Conservation (phyloP, 1,140 invertebrate species). For the Andrena cerasifolii region DNA sequence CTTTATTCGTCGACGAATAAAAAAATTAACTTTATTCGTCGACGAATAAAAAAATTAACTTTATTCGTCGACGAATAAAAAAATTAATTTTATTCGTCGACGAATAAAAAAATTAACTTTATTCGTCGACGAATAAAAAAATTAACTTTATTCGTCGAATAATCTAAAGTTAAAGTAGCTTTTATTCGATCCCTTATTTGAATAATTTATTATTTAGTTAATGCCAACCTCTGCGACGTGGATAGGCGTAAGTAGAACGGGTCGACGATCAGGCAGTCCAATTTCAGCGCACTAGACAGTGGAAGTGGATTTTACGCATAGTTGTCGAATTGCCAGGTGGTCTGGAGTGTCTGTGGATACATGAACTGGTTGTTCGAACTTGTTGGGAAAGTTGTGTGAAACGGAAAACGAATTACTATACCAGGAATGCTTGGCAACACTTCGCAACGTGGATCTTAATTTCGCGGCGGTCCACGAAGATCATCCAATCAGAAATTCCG, state of each 20-base stretch:
- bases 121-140: too few species aligned
- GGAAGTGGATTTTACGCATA: not conserved
- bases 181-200: too few species aligned
- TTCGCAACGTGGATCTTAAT: slow-evolving; percentile 1
- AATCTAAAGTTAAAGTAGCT: too few species aligned
- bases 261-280: not conserved
- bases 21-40: too few species aligned
- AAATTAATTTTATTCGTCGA: too few species aligned
- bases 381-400: slow-evolving; percentile 13
- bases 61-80: too few species aligned
- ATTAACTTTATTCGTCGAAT: too few species aligned
- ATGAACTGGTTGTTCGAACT: slow-evolving; percentile 50
- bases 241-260: slow-evolving; percentile 3
- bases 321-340: slow-evolving; percentile 49
- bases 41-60: too few species aligned
- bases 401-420: not conserved
- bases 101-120: too few species aligned
- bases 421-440: slow-evolving; percentile 12
- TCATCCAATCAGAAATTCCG: slow-evolving; percentile 28
- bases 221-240: too few species aligned
- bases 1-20: too few species aligned
- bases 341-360: slow-evolving; percentile 47
- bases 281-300: not conserved
- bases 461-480: not conserved
- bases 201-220: too few species aligned